Percentiles rank a stretch among this genome's conserved stretches.
Evolutionary conservation across 2,113 vertebrate genomes (phyloP).

Genomic region (Oreochromis spilurus): DNA sequence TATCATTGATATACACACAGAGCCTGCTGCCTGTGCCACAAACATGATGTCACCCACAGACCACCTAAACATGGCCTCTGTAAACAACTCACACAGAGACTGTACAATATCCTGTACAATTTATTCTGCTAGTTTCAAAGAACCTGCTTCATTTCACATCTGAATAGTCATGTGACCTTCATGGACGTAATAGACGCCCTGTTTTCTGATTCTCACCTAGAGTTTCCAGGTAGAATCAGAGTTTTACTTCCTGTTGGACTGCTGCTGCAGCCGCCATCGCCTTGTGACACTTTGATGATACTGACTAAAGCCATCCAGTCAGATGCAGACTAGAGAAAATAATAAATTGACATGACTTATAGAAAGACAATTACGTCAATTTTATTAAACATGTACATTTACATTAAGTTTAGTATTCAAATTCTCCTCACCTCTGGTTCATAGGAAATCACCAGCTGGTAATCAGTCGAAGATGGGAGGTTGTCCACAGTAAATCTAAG

Average conservation of each 20-base stretch:
- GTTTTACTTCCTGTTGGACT: constrained; percentile 38
- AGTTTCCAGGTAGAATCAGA: constrained; percentile 66
- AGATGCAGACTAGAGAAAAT: constrained; percentile 66
- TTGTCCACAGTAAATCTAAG: constrained; percentile 80
- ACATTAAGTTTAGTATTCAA: not conserved
- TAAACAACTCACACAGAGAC: not conserved
- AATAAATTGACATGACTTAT: not conserved
- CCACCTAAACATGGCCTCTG: not conserved
- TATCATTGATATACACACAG: not conserved
- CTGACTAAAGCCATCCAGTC: constrained; percentile 78
- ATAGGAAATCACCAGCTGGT: constrained; percentile 76
- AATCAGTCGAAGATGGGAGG: constrained; percentile 76
- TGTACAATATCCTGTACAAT: not conserved
- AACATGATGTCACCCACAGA: not conserved
- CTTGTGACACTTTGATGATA: constrained; percentile 37
- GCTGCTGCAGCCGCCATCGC: constrained; percentile 52
- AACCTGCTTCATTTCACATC: not conserved
- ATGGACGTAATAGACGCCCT: not conserved
- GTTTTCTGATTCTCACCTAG: constrained; percentile 67
- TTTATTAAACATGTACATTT: not conserved
- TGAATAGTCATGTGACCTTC: not conserved
- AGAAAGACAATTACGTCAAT: not conserved
- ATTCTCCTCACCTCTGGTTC: constrained; percentile 75
- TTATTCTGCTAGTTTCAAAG: not conserved
- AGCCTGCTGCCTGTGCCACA: not conserved